A percentile compares a stretch with the other conserved stretches of the same genome.
These are phyloP conservation scores for Tragopan temminckii DNA, from an alignment of 2,797 vertebrate genomes.

Conservation along the genomic window DNA sequence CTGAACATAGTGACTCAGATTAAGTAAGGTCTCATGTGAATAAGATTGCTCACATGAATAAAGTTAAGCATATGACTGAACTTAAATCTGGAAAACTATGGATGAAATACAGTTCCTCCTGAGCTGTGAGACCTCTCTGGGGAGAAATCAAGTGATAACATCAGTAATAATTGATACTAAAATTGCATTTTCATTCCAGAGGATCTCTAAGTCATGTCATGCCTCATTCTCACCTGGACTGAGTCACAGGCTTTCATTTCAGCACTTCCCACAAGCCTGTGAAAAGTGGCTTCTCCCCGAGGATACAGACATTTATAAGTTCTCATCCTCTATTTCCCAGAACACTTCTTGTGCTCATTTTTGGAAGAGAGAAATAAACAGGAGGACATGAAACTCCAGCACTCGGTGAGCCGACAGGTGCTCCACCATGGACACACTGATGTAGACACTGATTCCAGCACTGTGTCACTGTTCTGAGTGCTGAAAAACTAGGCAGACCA, in stretches of 20 bases:
- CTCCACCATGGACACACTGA: not conserved
- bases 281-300: not conserved
- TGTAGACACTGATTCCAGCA: not conserved
- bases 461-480: not conserved
- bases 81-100: not conserved
- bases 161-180: constrained; percentile 16
- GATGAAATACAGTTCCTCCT: not conserved
- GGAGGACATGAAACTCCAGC: not conserved
- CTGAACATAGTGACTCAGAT: not conserved
- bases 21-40: not conserved
- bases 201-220: not conserved
- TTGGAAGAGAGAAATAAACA: not conserved
- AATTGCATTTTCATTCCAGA: constrained; percentile 28
- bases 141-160: constrained; percentile 8
- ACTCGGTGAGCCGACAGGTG: not conserved
- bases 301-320: not conserved
- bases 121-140: not conserved
- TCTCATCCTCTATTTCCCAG: not conserved
- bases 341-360: not conserved
- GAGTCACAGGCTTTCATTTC: constrained; percentile 7
- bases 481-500: not conserved
- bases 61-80: not conserved
- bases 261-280: not conserved
- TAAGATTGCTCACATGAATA: not conserved
- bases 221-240: not conserved